Evolutionary conservation across 2,113 vertebrate genomes (phyloP), one percentile per base, ranked within the genome.

Genomic region (Labrus mixtus): DNA sequence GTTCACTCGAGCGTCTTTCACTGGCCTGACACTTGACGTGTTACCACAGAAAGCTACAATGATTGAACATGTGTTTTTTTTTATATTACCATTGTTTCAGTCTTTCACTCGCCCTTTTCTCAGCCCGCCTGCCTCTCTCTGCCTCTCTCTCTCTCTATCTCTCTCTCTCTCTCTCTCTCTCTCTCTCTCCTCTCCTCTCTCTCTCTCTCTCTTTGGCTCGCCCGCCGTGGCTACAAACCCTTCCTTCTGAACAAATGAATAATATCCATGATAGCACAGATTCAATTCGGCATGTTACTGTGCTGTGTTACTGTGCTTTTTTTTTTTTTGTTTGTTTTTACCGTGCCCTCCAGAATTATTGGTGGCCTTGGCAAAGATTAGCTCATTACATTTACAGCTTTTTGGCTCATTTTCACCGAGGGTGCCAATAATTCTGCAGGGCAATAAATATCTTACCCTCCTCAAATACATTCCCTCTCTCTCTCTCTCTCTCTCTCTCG

Each of bases 351-450:
- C 71, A 78, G 88, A 82, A 62, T 83, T 77, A 85, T 84, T 55
- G 65, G 76, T 70, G 69, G 70, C 82, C 79, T 82, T 56, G 62
- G 70, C 85, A 64, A 86, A 91, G 84, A 90, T 88, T 80, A 87
- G 78, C 84, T 87, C 78, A 81, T 88, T 87, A 88, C 82, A 80
- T 89, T 88, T 81, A 89, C 82, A 70, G 83, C 79, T 58, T 73
- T 81, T 84, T 80, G 84, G 77, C 82, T 84, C 71, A 71, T 85
- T 76, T 72, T 88, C 71, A 78, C 72, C 48, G 41, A 73, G 79
- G 68, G 63, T 75, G 36, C 75, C 76, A 72, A 70, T 81, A 73
- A 87, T 51, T 83, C 87, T 85, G 66, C 59, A 79, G 80, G 82
- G 82, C 23, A 45, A 48, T 60, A 29, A 68, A 68, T 86, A 68